phyloP scores from a whole-genome alignment of 2,113 vertebrate genomes.

The Condylura cristata region DNA sequence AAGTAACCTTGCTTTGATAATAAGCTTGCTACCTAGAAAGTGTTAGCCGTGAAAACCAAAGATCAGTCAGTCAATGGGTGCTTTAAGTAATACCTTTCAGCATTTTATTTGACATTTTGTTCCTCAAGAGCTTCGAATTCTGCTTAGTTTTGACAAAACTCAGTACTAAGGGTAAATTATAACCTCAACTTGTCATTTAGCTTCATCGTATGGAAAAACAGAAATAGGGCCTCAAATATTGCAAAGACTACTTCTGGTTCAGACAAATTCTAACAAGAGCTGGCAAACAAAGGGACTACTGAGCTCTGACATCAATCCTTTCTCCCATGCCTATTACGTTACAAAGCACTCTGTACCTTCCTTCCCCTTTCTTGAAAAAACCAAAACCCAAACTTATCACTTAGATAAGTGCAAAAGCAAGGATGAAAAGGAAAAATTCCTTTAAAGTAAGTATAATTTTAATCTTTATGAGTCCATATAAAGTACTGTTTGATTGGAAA shows the following conservation, averaged over 20 bases:
- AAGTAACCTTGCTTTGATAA: neutral
- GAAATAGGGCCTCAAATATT: neutral
- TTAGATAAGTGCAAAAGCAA: neutral
- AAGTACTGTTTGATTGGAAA: constrained; percentile 18
- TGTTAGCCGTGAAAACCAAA: neutral
- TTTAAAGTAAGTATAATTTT: neutral
- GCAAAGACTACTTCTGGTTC: neutral
- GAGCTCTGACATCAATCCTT: neutral
- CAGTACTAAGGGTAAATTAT: neutral
- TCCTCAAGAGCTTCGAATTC: neutral
- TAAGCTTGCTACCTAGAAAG: constrained; percentile 1
- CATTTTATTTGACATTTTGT: neutral
- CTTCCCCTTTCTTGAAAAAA: constrained; percentile 15
- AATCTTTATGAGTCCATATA: neutral
- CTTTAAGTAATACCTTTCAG: neutral
- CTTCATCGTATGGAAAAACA: neutral
- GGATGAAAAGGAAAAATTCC: neutral
- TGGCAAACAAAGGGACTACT: neutral
- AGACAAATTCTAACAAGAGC: constrained; percentile 26
- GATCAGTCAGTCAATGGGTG: neutral
- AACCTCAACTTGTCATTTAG: neutral
- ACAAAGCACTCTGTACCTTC: neutral
- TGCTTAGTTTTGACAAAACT: constrained; percentile 4
- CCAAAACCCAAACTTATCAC: neutral
- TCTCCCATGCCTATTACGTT: neutral